Conservation (phyloP, 2,113 vertebrate species). For the Clarias gariepinus region DNA sequence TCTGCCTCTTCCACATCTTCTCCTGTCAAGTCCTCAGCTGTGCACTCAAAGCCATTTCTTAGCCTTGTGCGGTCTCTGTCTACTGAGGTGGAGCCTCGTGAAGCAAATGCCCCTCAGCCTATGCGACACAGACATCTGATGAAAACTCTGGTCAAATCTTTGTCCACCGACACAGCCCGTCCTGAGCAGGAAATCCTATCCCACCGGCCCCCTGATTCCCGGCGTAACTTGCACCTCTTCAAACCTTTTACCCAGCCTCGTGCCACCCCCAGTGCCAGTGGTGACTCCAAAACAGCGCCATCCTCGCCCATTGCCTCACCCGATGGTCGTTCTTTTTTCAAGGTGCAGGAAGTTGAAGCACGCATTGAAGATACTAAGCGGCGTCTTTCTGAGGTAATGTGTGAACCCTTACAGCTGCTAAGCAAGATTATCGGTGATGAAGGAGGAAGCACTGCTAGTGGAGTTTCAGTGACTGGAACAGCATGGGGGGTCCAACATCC, state of each 20-base stretch:
- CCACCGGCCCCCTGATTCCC: slow-evolving; percentile 81
- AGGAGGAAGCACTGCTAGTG: slow-evolving; percentile 70
- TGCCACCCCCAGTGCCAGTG: slow-evolving; percentile 66
- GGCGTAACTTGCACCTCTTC: slow-evolving; percentile 93
- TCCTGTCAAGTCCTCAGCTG: slow-evolving; percentile 77
- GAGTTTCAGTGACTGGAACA: slow-evolving; percentile 75
- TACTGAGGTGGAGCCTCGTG: slow-evolving; percentile 90
- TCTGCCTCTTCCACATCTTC: slow-evolving; percentile 77
- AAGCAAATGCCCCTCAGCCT: slow-evolving; percentile 69
- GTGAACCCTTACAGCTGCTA: slow-evolving; percentile 93
- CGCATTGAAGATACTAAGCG: slow-evolving; percentile 96
- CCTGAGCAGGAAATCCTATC: slow-evolving; percentile 79
- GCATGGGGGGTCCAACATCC: slow-evolving; percentile 77
- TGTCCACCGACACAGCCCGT: slow-evolving; percentile 90
- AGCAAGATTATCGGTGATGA: slow-evolving; percentile 99
- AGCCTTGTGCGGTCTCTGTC: slow-evolving; percentile 92
- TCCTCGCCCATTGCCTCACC: slow-evolving; percentile 93
- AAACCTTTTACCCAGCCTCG: slow-evolving; percentile 97
- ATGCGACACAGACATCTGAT: slow-evolving; percentile 89
- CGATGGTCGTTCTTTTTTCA: slow-evolving; percentile 95
- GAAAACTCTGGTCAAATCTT: slow-evolving; percentile 96
- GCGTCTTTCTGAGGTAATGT: slow-evolving; percentile 95
- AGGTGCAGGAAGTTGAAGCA: slow-evolving; percentile 97
- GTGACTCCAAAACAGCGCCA: slow-evolving; percentile 96
- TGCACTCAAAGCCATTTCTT: slow-evolving; percentile 86